phyloP scores from a whole-genome alignment of 2,888 invertebrate genomes.

The Odiellus spinosus region DNA sequence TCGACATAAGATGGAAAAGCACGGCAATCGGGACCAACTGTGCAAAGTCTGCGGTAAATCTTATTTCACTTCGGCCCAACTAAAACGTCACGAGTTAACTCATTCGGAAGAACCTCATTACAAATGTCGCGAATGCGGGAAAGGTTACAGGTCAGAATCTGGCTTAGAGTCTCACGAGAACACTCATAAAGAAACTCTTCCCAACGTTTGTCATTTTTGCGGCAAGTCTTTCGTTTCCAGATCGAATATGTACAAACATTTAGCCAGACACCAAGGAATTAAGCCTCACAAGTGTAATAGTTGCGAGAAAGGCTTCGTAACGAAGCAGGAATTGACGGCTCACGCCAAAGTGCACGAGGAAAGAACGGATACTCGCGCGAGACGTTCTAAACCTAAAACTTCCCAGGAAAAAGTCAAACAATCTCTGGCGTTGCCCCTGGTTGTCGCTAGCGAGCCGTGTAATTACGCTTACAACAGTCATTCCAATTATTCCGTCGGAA shows the following conservation, averaged over 20 bases:
- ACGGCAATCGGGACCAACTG: neutral
- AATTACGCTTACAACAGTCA: too few species aligned
- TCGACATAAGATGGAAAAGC: neutral
- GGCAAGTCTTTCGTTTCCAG: conserved; percentile 1
- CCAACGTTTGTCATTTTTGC: neutral
- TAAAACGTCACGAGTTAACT: neutral
- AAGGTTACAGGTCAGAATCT: neutral
- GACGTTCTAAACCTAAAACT: too few species aligned
- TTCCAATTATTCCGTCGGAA: too few species aligned
- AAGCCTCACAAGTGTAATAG: neutral
- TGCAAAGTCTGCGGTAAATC: conserved; percentile 1
- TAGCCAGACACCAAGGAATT: neutral
- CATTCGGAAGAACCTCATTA: neutral
- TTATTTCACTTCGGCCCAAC: neutral
- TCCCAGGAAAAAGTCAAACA: too few species aligned
- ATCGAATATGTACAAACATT: neutral
- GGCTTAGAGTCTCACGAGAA: neutral
- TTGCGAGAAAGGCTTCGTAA: conserved; percentile 1
- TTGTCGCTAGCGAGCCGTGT: too few species aligned
- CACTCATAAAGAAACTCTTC: neutral
- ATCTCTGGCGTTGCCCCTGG: too few species aligned
- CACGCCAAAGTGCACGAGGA: neutral
- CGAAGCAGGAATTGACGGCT: neutral
- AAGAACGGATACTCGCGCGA: too few species aligned
- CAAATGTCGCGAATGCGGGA: neutral